These are phyloP conservation scores for Rhagophthalmus giganteus DNA, from an alignment of 2,888 invertebrate species.

Conservation along the genomic window DNA sequence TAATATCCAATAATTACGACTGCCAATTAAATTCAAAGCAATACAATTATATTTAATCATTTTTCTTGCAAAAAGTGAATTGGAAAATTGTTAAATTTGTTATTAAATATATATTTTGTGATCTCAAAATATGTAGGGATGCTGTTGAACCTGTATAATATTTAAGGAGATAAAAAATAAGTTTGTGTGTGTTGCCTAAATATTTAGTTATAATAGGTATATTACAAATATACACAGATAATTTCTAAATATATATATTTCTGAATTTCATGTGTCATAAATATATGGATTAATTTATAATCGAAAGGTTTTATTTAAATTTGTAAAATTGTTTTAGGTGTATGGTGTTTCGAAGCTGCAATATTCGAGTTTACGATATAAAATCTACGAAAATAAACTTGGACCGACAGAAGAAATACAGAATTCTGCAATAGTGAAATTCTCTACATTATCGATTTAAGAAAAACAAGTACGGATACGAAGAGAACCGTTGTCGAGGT, in stretches of 20 bases:
- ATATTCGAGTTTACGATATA: background rate
- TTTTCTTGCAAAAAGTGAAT: slow-evolving; percentile 30
- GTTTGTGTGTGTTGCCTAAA: slow-evolving; percentile 50
- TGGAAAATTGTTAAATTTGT: slow-evolving; percentile 53
- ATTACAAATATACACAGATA: slow-evolving; percentile 53
- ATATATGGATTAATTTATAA: slow-evolving; percentile 55
- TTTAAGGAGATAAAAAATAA: slow-evolving; percentile 44
- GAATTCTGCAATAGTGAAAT: no score
- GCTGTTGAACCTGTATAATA: slow-evolving; percentile 49
- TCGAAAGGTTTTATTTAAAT: slow-evolving; percentile 10
- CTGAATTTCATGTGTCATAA: slow-evolving; percentile 57
- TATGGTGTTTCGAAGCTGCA: no score
- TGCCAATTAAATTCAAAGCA: slow-evolving; percentile 28
- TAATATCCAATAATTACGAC: slow-evolving; percentile 18
- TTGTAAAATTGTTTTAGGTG: no score
- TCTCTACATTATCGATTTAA: no score
- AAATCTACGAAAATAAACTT: no score
- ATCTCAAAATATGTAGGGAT: slow-evolving; percentile 56
- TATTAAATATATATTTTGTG: slow-evolving; percentile 56
- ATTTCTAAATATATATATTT: slow-evolving; percentile 55
- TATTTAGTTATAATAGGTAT: slow-evolving; percentile 49
- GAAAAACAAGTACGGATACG: no score
- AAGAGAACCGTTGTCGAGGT: no score
- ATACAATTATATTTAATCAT: slow-evolving; percentile 23
- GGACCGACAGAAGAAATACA: no score